Percentiles rank a stretch among this genome's conserved stretches.
phyloP scores from a whole-genome alignment of 2,888 invertebrate species.

The Rhodophaea formosa region DNA sequence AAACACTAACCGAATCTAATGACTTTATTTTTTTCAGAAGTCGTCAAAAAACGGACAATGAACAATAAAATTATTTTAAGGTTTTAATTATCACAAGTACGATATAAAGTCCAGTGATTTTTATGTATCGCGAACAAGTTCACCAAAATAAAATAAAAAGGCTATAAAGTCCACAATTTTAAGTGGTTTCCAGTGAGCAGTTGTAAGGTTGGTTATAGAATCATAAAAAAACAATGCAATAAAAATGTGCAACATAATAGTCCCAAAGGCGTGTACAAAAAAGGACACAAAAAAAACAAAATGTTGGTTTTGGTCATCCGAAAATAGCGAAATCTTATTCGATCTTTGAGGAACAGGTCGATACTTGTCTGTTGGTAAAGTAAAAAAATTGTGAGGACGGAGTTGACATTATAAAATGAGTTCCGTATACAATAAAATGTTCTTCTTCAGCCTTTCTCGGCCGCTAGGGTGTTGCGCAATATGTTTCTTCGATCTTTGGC shows the following conservation, averaged over 20 bases:
- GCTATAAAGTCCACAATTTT: too few relatives aligned
- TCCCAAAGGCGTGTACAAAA: conserved; percentile 1
- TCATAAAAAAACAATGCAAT: background rate
- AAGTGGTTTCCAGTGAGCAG: background rate
- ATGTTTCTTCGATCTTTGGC: too few relatives aligned
- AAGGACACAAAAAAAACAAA: background rate
- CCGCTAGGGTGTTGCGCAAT: too few relatives aligned
- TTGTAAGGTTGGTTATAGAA: background rate
- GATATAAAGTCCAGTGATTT: too few relatives aligned
- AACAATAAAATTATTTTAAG: too few relatives aligned
- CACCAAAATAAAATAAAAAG: too few relatives aligned
- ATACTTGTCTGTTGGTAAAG: conserved; percentile 5
- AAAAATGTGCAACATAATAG: conserved; percentile 13
- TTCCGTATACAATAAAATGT: background rate
- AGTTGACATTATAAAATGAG: background rate
- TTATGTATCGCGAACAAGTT: too few relatives aligned
- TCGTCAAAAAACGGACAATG: too few relatives aligned
- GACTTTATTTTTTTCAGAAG: too few relatives aligned
- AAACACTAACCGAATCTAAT: too few relatives aligned
- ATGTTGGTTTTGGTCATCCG: conserved; percentile 16
- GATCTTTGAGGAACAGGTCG: conserved; percentile 9
- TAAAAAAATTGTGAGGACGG: background rate
- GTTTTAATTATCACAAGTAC: too few relatives aligned
- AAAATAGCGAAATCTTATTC: conserved; percentile 15
- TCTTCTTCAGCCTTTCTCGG: too few relatives aligned